These are phyloP conservation scores for Recurvirostra avosetta DNA, from an alignment of 2,113 vertebrate genomes.

Conservation along the genomic window DNA sequence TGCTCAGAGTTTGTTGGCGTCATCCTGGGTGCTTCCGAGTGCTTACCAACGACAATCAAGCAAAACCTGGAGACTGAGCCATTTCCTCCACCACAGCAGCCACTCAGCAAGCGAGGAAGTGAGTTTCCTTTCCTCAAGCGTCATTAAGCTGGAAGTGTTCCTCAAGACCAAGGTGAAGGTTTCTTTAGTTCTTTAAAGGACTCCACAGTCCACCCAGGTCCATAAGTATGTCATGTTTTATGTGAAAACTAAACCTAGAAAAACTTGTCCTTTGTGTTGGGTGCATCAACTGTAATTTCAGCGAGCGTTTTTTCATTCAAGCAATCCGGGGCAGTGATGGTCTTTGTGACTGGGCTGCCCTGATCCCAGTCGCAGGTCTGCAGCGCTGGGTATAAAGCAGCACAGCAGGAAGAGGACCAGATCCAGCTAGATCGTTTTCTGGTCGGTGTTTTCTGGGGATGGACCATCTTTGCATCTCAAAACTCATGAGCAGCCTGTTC, in stretches of 20 bases:
- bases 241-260: background rate
- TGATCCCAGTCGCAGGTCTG: too few species aligned
- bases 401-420: background rate
- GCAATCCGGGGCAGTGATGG: background rate
- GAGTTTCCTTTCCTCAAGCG: background rate
- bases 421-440: background rate
- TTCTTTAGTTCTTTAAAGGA: background rate
- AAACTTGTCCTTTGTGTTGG: background rate
- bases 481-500: background rate
- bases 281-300: background rate
- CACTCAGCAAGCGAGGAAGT: fast-evolving
- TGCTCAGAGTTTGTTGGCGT: background rate
- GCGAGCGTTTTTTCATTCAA: fast-evolving
- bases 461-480: background rate
- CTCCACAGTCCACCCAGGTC: background rate
- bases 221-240: background rate
- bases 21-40: background rate
- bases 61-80: background rate
- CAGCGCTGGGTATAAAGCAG: background rate
- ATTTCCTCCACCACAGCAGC: background rate
- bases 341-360: background rate
- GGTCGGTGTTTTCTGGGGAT: background rate
- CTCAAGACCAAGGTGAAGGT: background rate
- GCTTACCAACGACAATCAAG: background rate
- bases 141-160: background rate